Percentiles rank a stretch among this genome's conserved stretches.
phyloP scores from a whole-genome alignment of 2,888 invertebrate genomes.

The Elysia crispata region DNA sequence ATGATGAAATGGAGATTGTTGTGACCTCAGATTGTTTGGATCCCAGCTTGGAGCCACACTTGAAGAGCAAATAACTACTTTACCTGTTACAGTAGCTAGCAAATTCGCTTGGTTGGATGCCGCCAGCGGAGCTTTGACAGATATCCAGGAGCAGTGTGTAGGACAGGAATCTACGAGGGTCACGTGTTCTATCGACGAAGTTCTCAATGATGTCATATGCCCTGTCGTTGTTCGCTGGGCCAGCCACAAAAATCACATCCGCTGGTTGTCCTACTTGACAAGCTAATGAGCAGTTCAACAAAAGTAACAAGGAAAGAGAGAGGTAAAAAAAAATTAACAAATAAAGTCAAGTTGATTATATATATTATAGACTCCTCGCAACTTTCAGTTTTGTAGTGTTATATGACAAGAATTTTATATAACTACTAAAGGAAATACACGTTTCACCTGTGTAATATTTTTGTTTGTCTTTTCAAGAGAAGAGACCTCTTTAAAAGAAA shows the following conservation, averaged over 20 bases:
- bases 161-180: constrained; percentile 25
- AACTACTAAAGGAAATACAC: no score
- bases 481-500: no score
- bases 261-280: constrained; percentile 56
- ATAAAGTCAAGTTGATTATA: background rate
- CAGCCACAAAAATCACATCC: constrained; percentile 65
- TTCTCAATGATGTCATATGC: constrained; percentile 47
- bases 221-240: constrained; percentile 40
- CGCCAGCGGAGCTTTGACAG: constrained; percentile 42
- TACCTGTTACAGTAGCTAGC: constrained; percentile 49
- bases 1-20: no score
- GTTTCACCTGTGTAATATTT: no score
- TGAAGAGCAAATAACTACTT: background rate
- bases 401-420: no score
- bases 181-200: constrained; percentile 20
- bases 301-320: background rate
- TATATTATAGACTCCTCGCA: background rate
- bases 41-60: background rate
- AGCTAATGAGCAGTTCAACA: constrained; percentile 52
- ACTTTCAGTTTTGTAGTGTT: no score
- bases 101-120: constrained; percentile 36
- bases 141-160: constrained; percentile 47
- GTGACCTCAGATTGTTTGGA: background rate
- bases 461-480: no score
- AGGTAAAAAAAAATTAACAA: background rate